Evolutionary conservation across 2,113 vertebrate genomes (phyloP).

Genomic region (Thymallus thymallus): DNA sequence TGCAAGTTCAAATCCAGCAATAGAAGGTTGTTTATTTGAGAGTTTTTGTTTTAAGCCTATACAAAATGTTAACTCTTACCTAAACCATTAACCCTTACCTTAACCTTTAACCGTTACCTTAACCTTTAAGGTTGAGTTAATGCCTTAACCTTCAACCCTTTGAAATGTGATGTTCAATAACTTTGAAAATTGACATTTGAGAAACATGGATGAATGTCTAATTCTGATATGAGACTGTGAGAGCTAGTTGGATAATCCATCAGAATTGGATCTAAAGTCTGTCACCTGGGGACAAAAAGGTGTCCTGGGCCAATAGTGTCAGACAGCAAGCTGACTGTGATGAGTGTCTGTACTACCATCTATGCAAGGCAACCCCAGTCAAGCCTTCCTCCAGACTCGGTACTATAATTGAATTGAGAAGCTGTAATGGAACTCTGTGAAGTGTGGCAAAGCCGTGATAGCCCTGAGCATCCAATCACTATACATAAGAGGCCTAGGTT

Average conservation of each 20-base stretch:
- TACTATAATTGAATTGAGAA: constrained; percentile 64
- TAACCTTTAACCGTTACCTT: too few species aligned
- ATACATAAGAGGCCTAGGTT: constrained; percentile 33
- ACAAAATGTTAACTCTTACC: too few species aligned
- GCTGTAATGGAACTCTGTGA: constrained; percentile 68
- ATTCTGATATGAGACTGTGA: too few species aligned
- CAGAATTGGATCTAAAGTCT: constrained; percentile 34
- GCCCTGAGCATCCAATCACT: constrained; percentile 62
- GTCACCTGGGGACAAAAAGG: constrained; percentile 25
- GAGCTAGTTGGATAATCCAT: neutral
- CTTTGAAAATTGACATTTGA: too few species aligned
- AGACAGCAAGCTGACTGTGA: neutral
- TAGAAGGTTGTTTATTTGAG: too few species aligned
- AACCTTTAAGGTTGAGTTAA: too few species aligned
- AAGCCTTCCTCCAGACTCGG: constrained; percentile 25
- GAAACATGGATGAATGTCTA: too few species aligned
- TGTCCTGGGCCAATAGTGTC: constrained; percentile 7
- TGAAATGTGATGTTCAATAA: too few species aligned
- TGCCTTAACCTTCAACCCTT: too few species aligned
- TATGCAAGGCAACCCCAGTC: constrained; percentile 8
- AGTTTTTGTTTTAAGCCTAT: too few species aligned
- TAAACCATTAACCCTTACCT: too few species aligned
- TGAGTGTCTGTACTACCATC: constrained; percentile 24
- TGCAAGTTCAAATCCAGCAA: too few species aligned
- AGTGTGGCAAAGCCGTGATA: constrained; percentile 63